Base-by-base conservation (phyloP, 2,113 vertebrate species). In the Catharus minimus region DNA sequence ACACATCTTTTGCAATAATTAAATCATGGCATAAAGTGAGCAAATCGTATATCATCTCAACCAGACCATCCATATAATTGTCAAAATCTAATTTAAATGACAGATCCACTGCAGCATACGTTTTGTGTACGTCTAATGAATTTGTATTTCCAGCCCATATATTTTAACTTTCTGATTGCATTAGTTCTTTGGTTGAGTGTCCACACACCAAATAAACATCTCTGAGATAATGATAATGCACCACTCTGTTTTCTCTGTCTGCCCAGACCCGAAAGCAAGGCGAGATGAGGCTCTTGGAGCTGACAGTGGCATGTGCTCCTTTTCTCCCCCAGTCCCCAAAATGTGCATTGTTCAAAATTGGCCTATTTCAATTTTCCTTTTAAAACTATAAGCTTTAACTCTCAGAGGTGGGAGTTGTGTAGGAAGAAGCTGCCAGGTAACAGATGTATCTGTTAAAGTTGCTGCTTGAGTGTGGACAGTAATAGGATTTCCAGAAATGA, bases 401-500 rank as follows among this genome's bases (percentile, higher is more conserved):
- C 89, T 92, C 86, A 36, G 89, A 84, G 85, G 88, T 93, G 93
- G 89, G 94, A 93, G 92, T 68, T 96, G 83, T 86, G 91, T 79
- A 62, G 88, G 89, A 95, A 89, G 86, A 96, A 86, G 90, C 85
- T 93, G 86, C 93, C 95, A 90, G 93, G 84, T 91, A 94, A 94
- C 94, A 92, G 88, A 88, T 90, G 82, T 84, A 83, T 86, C 67
- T 95, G 94, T 90, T 92, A 96, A 94, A 96, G 95, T 94, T 92
- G 89, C 85, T 96, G 89, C 92, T 92, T 96, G 94, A 90, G 92
- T 96, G 89, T 95, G 93, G 95, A 95, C 92, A 96, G 90, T 96
- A 97, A 96, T 95, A 95, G 92, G 89, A 95, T 96, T 97, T 96
- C 94, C 95, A 96, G 95, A 96, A 96, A 96, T 95, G 89, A 96